Evolutionary conservation across 1,140 invertebrate species (phyloP), one percentile per base, ranked within the genome.

Genomic region (Drosophila lacteicornis): DNA sequence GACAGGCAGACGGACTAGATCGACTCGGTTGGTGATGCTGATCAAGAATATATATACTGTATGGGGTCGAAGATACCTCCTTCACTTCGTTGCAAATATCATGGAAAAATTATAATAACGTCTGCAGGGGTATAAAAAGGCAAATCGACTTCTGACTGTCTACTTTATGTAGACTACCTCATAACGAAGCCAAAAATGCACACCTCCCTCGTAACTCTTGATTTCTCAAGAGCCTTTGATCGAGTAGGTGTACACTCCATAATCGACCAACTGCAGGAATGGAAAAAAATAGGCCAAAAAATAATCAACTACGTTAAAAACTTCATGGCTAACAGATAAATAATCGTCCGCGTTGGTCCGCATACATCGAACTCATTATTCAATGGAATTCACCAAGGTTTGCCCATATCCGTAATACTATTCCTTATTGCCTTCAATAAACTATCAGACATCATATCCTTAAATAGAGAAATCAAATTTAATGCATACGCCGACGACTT

Each of bases 201-300:
- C 19, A 22, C 19, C 19, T 22, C 19, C 19, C 19, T 22, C 19
- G 19, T 1, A 22, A 22, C 19, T 22, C 2, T 22, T 22, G 2
- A 22, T 22, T 22, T 22, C 19, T 22, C 19, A 22, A 22, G 19
- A 22, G 19, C 19, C 19, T 22, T 22, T 22, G 19, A 22, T 22
- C 19, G 62, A 50, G 66, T 51, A 33, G 46, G 66, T 62, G 46
- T 62, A n/a, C 38, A 55, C 22, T 6, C 27, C 2, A 30, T 62
- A 63, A 70, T 53, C 5, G 12, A 55, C 1, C 33, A 55, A 19
- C 22, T 63, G 3, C 33, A 63, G 8, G 12, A 63, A 67, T 66
- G 61, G 60, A 63, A 63, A 63, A 63, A 63, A 63, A 33, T 11
- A 43, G 12, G 38, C 13, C 25, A n/a, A 25, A 63, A 55, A 53